Base-by-base conservation (phyloP, 2,797 vertebrate genomes). In the Tragopan temminckii region DNA sequence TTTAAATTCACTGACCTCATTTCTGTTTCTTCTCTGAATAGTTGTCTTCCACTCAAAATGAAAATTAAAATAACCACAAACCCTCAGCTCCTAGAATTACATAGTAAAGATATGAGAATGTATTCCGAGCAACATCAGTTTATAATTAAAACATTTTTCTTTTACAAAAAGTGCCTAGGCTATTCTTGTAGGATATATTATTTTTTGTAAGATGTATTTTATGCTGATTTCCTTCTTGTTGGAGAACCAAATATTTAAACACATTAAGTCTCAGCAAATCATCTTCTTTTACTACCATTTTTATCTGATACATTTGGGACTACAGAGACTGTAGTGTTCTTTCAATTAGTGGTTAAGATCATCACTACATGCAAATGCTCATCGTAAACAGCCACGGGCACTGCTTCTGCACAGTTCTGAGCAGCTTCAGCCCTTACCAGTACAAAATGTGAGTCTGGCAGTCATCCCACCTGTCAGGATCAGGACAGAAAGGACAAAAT, bases 81-180 rank as follows among this genome's bases (percentile, higher is more conserved):
- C 31, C 7, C 31, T 45, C 61, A 85, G 23, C 38, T 90, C 38
- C 57, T 72, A 67, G 86, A 88, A 64, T 58, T 68, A 70, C 38
- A 25, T 76, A 75, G 19, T 75, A 75, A 68, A 55, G 64, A 71
- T 0, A 66, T 70, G 19, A 86, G n/a, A 80, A 77, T 38, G 29
- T 58, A 69, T 45, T 89, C 40, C 53, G 62, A 81, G 57, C 46
- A 84, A 55, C 45, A 64, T 29, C 57, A 38, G 36, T 67, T 86
- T 91, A 61, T 94, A 89, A 93, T 94, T 80, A 93, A 90, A 85
- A 55, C 7, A 84, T 93, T 93, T 91, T 40, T 94, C 88, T 90
- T 93, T 88, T 72, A 72, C 43, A 38, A 83, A 90, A 83, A 29
- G 19, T 81, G 72, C 48, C 55, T 53, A 75, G 25, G 13, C 33